Evolutionary conservation across 2,113 vertebrate genomes (phyloP), one percentile per base, ranked within the genome.

Genomic region (Eonycteris spelaea): DNA sequence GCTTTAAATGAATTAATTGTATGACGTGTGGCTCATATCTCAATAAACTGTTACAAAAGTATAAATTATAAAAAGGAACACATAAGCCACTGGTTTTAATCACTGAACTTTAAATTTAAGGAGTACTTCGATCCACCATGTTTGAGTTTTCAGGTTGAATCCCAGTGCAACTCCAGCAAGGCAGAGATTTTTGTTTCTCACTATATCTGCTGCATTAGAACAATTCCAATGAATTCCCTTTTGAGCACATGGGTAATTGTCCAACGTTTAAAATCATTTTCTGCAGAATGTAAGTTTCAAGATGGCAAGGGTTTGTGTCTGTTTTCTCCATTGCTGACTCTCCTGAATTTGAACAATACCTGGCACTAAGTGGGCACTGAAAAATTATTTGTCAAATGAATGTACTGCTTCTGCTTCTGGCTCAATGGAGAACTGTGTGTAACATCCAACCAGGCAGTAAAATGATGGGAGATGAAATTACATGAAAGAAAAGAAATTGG

Each of bases 371-470:
- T 83, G 12, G 8, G 33, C 18, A 51, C 26, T 73, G 33, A 71
- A 73, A 53, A 48, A 70, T 57, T 67, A 79, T 73, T 96, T 87
- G 40, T 91, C 43, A 94, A 87, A 70, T 59, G 16, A 95, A n/a
- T 53, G 11, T 26, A 90, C 16, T 80, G 40, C 45, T 79, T 96
- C 33, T 10, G 2, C 51, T n/a, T 84, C n/a, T 78, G 40, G 26
- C 53, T 59, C 65, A 85, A 15, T 59, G 26, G 21, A 92, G 82
- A 89, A 65, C 21, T 67, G 13, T 80, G 26, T 70, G 53, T 67
- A 61, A 53, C 28, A 80, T 55, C 71, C 22, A 90, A 28, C 4
- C 65, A 45, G 35, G 35, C 40, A 51, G 57, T 55, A 92, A 91
- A 94, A 80, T 65, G 7, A 33, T 75, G 67, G 38, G 26, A 90